Base-by-base conservation (phyloP, 2,888 invertebrate species). In the Ophion costatus region DNA sequence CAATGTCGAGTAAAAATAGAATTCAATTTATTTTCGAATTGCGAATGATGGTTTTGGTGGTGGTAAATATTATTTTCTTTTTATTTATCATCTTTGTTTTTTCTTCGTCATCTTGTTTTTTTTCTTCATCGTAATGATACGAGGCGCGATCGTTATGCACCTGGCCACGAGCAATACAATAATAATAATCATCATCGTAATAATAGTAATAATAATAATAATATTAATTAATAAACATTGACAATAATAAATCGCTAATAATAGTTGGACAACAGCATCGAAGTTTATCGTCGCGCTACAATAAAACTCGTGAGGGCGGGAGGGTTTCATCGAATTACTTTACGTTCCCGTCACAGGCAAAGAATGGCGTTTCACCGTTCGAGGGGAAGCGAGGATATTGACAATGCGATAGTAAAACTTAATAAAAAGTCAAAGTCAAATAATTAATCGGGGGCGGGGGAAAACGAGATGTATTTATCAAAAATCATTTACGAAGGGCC, bases 181-280 rank as follows among this genome's bases (percentile, higher is more conserved):
- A 88, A 88, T 87, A 87, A 88, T 89, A 84, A 86, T 71, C 66
- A 79, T 81, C 70, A 81, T 73, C 75, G 77, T 85, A 86, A 87
- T 87, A 90, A 88, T 87, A 88, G 89, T 88, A 88, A 89, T 84
- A 82, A 84, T 73, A 79, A 84, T 80, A 83, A 14, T 61, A 79
- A 87, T 86, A 87, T 74, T 84, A 75, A 87, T 81, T 86, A 88
- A 88, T 89, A 89, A 89, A 88, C 87, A 88, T 85, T 86, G 87
- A 88, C 88, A 90, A 89, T 88, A 88, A 90, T 89, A 89, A 90
- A 89, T 87, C 84, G 86, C 51, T 86, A 82, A 86, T 79, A 80
- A 86, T 83, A 83, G 51, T 59, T 86, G 82, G 80, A 82, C 84
- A 82, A 82, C 82, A 86, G 84, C 74, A 82, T 84, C 82, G 77